These are phyloP conservation scores for Prenolepis imparis DNA, from an alignment of 2,888 invertebrate genomes.

Conservation along the genomic window DNA sequence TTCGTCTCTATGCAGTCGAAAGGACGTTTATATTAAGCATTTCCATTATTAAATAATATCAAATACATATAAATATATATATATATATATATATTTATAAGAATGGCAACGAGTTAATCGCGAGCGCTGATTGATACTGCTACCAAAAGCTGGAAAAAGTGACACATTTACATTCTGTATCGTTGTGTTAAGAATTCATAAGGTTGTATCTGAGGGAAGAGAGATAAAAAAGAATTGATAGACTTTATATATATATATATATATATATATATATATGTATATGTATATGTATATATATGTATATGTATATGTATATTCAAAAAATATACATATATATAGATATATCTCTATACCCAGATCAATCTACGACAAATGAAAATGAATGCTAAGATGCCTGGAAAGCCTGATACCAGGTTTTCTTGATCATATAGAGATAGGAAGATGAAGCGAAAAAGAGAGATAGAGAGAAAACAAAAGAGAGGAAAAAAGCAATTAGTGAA, in stretches of 20 bases:
- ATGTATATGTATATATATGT: not conserved
- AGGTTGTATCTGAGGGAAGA: constrained; percentile 33
- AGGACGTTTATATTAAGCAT: constrained; percentile 55
- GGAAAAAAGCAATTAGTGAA: constrained; percentile 64
- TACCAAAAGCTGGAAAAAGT: constrained; percentile 32
- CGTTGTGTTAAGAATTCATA: constrained; percentile 7
- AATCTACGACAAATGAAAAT: constrained; percentile 36
- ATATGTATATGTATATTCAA: not conserved
- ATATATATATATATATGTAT: not conserved
- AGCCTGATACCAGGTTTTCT: constrained; percentile 32
- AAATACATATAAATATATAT: constrained; percentile 39
- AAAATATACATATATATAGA: constrained; percentile 23
- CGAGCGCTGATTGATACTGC: constrained; percentile 34
- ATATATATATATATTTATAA: constrained; percentile 48
- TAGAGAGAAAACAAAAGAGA: constrained; percentile 66
- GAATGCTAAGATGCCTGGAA: constrained; percentile 21
- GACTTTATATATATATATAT: constrained; percentile 1
- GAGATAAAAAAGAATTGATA: constrained; percentile 18
- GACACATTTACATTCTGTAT: constrained; percentile 49
- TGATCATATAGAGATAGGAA: constrained; percentile 40
- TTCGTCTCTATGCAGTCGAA: constrained; percentile 41
- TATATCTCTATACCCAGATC: constrained; percentile 47
- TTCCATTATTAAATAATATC: constrained; percentile 52
- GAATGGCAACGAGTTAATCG: constrained; percentile 51
- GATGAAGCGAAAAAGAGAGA: not conserved